Base-by-base conservation (phyloP, 2,888 invertebrate genomes). In the Halocaridina rubra region DNA sequence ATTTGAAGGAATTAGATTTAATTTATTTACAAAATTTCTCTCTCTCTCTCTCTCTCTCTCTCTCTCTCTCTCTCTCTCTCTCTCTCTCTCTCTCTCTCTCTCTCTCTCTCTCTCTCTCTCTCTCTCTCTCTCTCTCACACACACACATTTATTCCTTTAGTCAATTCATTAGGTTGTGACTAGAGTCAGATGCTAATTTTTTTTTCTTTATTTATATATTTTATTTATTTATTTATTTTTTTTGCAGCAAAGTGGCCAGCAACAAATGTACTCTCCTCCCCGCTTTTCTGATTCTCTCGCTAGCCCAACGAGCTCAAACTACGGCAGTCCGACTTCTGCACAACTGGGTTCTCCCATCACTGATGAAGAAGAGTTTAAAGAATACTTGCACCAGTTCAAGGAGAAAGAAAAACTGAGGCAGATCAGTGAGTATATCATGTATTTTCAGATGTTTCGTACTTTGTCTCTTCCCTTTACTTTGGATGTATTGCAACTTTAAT, bases 391-490 rank as follows among this genome's bases (percentile, higher is more conserved):
- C 5, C 79, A 84, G 32, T 57, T 75, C 69, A 32, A 75, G 24
- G 84, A 84, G 22, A 72, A 72, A 46, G 80, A 84, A 30, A 84
- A 80, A 16, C 67, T 74, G 2, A 24, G 80, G 5, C 84, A 84
- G 64, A 80, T 84, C 19, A 80, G 84, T 84, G 19, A 76, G 81
- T 76, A 3, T 5, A 53, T 19, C 16, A 46, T 16, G 16, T 46
- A 46, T 46, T 13, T 46, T 46, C n/a, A n/a, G n/a, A n/a, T n/a
- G n/a, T n/a, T n/a, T n/a, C n/a, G n/a, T n/a, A n/a, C n/a, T n/a
- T n/a, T n/a, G n/a, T n/a, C n/a, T n/a, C n/a, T n/a, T n/a, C n/a
- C n/a, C n/a, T n/a, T n/a, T n/a, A n/a, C n/a, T n/a, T n/a, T n/a
- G n/a, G n/a, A n/a, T n/a, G n/a, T n/a, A n/a, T n/a, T n/a, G n/a